Evolutionary conservation across 1,140 invertebrate genomes (phyloP).

Genomic region (Triops cancriformis): DNA sequence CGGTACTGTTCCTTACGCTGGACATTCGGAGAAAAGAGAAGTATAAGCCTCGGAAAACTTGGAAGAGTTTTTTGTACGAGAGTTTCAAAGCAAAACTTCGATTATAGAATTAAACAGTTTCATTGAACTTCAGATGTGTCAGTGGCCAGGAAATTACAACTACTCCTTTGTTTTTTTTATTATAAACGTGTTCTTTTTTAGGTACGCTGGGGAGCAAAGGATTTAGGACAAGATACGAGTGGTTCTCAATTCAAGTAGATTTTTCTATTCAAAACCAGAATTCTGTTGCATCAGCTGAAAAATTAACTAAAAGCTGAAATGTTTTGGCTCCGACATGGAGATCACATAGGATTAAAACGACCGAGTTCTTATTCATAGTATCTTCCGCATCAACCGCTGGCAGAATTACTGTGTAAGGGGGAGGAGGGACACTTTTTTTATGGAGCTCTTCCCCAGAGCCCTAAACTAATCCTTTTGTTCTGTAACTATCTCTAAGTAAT

Average conservation of each 20-base stretch:
- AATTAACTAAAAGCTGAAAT: background rate
- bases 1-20: no score
- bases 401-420: background rate
- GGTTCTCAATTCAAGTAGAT: background rate
- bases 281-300: background rate
- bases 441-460: background rate
- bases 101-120: no score
- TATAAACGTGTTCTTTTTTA: no score
- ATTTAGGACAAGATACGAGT: background rate
- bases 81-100: no score
- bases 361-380: background rate
- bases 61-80: no score
- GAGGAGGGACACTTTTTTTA: background rate
- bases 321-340: background rate
- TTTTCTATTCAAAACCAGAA: background rate
- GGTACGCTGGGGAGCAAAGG: background rate
- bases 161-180: no score
- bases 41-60: no score
- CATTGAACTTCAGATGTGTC: no score
- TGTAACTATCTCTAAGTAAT: background rate
- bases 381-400: background rate
- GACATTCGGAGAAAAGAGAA: no score
- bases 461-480: slow-evolving; percentile 1
- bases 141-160: no score
- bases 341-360: background rate